A percentile compares a stretch with the other conserved stretches of the same genome.
These are phyloP conservation scores for Pelodytes ibericus DNA, from an alignment of 2,797 vertebrate species.

Conservation along the genomic window DNA sequence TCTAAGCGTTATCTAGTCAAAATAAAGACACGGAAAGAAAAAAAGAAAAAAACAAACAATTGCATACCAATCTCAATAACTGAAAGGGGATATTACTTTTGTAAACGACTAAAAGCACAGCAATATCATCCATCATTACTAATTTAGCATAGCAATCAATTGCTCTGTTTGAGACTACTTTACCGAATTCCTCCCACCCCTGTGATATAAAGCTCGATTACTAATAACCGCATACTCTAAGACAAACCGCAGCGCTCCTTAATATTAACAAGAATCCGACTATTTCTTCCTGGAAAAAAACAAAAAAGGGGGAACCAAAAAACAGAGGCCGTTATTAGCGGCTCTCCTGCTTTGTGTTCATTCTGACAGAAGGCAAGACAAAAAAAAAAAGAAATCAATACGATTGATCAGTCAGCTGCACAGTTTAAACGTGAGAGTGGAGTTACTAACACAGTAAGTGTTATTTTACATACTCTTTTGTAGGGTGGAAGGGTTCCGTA, in stretches of 20 bases:
- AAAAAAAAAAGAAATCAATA: slow-evolving; percentile 67
- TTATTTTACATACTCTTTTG: slow-evolving; percentile 53
- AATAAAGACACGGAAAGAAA: slow-evolving; percentile 21
- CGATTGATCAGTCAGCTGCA: slow-evolving; percentile 61
- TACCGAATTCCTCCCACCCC: slow-evolving; percentile 34
- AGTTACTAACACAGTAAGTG: slow-evolving; percentile 47
- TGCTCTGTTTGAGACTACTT: slow-evolving; percentile 37
- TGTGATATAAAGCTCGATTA: slow-evolving; percentile 34
- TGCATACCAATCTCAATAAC: slow-evolving; percentile 47
- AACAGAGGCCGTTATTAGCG: slow-evolving; percentile 43
- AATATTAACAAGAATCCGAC: slow-evolving; percentile 27
- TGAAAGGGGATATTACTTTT: slow-evolving; percentile 11
- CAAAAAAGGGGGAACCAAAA: slow-evolving; percentile 16
- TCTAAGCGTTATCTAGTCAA: slow-evolving; percentile 16
- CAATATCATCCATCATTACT: slow-evolving; percentile 5
- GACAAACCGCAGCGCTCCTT: slow-evolving; percentile 25
- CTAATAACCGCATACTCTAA: slow-evolving; percentile 39
- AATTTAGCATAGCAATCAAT: neutral
- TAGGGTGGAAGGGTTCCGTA: neutral
- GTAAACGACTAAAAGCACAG: neutral
- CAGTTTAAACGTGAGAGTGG: slow-evolving; percentile 56
- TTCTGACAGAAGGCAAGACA: slow-evolving; percentile 66
- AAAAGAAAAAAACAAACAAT: slow-evolving; percentile 36
- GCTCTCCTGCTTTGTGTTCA: slow-evolving; percentile 57
- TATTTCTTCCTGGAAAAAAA: slow-evolving; percentile 35